Percentiles rank a stretch among this genome's conserved stretches.
These are phyloP conservation scores for Drosophila mayri DNA, from an alignment of 1,140 invertebrate species.

Conservation along the genomic window DNA sequence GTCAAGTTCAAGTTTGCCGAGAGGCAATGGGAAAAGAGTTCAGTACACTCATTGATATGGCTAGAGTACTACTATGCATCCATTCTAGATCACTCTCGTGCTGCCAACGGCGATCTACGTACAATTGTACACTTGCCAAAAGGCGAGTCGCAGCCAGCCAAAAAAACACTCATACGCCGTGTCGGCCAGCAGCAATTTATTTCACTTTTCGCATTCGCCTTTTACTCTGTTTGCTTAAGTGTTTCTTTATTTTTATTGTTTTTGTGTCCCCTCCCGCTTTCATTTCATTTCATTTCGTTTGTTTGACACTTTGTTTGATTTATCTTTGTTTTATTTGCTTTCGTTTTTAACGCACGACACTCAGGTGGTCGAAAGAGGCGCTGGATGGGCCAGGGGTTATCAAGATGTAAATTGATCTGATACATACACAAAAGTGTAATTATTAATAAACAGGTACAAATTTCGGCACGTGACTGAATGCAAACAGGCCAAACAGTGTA, in stretches of 20 bases:
- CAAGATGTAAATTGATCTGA: constrained; percentile 22
- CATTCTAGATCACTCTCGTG: constrained; percentile 4
- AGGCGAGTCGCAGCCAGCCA: constrained; percentile 22
- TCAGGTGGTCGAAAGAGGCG: constrained; percentile 23
- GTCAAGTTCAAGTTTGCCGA: constrained; percentile 73
- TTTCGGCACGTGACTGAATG: constrained; percentile 32
- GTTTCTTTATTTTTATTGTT: constrained; percentile 51
- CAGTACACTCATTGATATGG: constrained; percentile 25
- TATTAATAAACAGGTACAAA: constrained; percentile 7
- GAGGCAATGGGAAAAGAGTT: constrained; percentile 23
- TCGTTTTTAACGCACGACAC: constrained; percentile 27
- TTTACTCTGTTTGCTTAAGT: constrained; percentile 74
- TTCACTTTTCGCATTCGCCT: constrained; percentile 33
- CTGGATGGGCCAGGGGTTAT: constrained; percentile 15
- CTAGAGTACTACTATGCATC: not conserved
- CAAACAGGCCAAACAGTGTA: constrained; percentile 13
- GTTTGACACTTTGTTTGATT: constrained; percentile 62
- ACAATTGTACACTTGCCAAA: constrained; percentile 58
- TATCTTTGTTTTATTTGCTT: constrained; percentile 43
- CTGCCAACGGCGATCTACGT: constrained; percentile 23
- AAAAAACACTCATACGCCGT: constrained; percentile 60
- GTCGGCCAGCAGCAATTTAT: constrained; percentile 55
- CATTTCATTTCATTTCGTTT: constrained; percentile 50
- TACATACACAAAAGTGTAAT: constrained; percentile 4
- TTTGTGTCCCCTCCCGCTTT: constrained; percentile 32